Evolutionary conservation across 1,140 invertebrate species (phyloP), one percentile per base, ranked within the genome.

Genomic region (Ceratina calcarata): DNA sequence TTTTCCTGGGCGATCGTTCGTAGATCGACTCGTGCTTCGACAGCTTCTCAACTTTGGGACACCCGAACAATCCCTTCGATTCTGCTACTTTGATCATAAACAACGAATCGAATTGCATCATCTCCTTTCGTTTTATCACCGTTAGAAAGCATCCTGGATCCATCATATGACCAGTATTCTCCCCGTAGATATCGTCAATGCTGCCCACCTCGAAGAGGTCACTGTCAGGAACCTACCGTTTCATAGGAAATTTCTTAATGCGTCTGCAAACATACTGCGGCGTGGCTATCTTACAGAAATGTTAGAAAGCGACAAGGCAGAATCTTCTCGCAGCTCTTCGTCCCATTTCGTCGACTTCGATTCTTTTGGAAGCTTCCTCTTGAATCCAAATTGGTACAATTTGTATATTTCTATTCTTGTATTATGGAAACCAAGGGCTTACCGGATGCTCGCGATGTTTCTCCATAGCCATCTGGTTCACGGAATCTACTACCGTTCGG

Each of bases 71-170:
- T 0, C 96, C 96, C 73, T 96, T 93, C 37, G 95, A 94, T 90
- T 97, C 96, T 1, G 96, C 96, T 89, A 96, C 95, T 80, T 95
- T 94, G 58, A 97, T 97, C 94, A 97, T 96, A 86, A 96, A 97
- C 89, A 96, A 95, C 13, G 96, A 96, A 90, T 97, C 95, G 75
- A 97, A 94, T 13, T 95, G 94, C 57, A 95, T 96, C 77, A 97
- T 94, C 86, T 96, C 94, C 91, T 96, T 96, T 32, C 96, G 93
- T 74, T 95, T 95, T n/a, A 96, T 93, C 2, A 96, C 90, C 0
- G 95, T 94, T 37, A 97, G 89, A 84, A 94, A 97, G 86, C 95
- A 96, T 3, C 96, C 96, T 72, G 94, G 91, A 49, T 94, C 93
- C n/a, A 93, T 84, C 2, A 90, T 86, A 10, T 88, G 82, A 3